Percentiles rank a stretch among this genome's conserved stretches.
Conservation (phyloP, 2,888 invertebrate genomes). For the Maniola hyperantus region DNA sequence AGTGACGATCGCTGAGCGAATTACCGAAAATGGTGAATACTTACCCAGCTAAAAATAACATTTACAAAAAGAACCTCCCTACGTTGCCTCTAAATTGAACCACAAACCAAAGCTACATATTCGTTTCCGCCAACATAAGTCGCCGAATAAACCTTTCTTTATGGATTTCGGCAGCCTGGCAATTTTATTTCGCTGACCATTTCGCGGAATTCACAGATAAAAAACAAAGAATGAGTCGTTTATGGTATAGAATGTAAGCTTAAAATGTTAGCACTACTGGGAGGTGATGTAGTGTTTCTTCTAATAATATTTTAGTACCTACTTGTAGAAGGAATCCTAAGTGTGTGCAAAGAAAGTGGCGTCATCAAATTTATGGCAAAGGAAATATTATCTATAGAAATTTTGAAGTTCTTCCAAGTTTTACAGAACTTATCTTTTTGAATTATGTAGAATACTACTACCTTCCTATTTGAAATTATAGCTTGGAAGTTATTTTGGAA, state of each 20-base stretch:
- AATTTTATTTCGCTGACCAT: constrained; percentile 62
- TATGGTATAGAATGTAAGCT: constrained; percentile 43
- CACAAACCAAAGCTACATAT: constrained; percentile 47
- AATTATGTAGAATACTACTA: constrained; percentile 6
- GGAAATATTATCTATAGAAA: constrained; percentile 19
- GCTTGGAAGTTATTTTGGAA: neutral
- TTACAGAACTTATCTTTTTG: constrained; percentile 3
- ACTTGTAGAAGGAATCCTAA: constrained; percentile 27
- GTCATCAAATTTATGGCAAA: constrained; percentile 27
- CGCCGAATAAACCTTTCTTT: constrained; percentile 64
- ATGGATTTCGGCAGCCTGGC: constrained; percentile 76
- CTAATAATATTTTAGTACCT: constrained; percentile 39
- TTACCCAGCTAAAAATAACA: neutral
- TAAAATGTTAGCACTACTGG: constrained; percentile 49
- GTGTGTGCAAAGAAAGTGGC: constrained; percentile 35
- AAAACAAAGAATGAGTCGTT: constrained; percentile 48
- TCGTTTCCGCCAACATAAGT: constrained; percentile 65
- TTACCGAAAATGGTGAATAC: no score
- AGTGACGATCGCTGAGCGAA: no score
- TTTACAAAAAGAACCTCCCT: neutral
- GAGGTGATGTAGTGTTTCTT: constrained; percentile 31
- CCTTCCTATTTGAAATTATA: neutral
- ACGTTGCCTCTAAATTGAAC: constrained; percentile 36
- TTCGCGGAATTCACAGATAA: constrained; percentile 58
- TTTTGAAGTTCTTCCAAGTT: neutral